A percentile compares a stretch with the other conserved stretches of the same genome.
These are phyloP conservation scores for Glaucomys volans DNA, from an alignment of 2,113 vertebrate species.

Conservation along the genomic window DNA sequence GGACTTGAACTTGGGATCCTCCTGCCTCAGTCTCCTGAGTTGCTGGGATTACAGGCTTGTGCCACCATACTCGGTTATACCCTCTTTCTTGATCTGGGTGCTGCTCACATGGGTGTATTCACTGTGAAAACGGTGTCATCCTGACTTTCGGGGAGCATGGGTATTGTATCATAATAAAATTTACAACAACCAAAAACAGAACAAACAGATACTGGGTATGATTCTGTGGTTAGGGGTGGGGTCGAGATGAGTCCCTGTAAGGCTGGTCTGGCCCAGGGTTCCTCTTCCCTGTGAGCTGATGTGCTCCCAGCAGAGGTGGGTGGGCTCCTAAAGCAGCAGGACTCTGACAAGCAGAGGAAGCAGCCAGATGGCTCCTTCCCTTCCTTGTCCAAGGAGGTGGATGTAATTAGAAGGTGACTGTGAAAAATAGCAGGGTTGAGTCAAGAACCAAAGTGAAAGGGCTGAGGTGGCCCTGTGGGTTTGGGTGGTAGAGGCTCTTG, in stretches of 20 bases:
- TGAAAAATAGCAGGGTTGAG: neutral
- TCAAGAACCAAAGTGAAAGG: neutral
- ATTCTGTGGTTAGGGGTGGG: neutral
- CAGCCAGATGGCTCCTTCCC: neutral
- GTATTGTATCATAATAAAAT: neutral
- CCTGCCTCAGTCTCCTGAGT: no score
- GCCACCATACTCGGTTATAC: no score
- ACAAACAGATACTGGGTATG: neutral
- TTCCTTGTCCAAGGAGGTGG: neutral
- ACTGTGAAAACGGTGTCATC: neutral
- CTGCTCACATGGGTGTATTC: neutral
- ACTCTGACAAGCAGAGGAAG: neutral
- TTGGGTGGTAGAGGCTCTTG: no score
- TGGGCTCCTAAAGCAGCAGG: accelerated
- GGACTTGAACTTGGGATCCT: no score
- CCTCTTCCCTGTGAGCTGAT: neutral
- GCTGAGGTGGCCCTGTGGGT: neutral
- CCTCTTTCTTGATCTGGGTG: neutral
- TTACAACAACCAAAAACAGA: neutral
- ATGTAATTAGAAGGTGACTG: neutral
- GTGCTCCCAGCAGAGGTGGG: no score
- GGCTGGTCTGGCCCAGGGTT: neutral
- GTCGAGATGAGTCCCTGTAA: accelerated
- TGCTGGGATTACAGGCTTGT: no score
- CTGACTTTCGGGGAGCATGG: neutral